phyloP scores from a whole-genome alignment of 2,888 invertebrate genomes.

The Idaea straminata region DNA sequence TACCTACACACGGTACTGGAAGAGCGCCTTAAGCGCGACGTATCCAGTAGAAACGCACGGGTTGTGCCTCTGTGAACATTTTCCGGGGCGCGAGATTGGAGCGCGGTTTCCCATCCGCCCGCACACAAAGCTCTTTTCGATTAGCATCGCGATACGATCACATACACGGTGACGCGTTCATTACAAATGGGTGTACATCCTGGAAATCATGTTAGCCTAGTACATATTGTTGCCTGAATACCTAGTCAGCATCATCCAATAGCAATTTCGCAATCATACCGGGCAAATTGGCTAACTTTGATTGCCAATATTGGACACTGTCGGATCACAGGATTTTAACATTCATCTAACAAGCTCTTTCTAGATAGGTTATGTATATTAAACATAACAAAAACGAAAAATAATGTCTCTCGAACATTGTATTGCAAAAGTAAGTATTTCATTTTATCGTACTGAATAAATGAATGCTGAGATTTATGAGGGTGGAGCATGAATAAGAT shows the following conservation, averaged over 20 bases:
- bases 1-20: too few relatives aligned
- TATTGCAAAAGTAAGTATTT: slow-evolving; percentile 1
- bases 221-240: slow-evolving; percentile 28
- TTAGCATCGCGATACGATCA: slow-evolving; percentile 62
- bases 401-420: neutral
- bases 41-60: slow-evolving; percentile 2
- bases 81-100: slow-evolving; percentile 56
- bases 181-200: slow-evolving; percentile 36
- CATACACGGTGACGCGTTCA: slow-evolving; percentile 31
- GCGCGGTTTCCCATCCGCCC: slow-evolving; percentile 63
- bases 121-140: slow-evolving; percentile 57
- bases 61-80: slow-evolving; percentile 40
- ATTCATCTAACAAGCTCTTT: neutral
- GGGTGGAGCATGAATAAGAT: neutral
- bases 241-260: slow-evolving; percentile 30
- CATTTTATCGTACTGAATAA: neutral
- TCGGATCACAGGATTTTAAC: neutral
- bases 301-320: too few relatives aligned
- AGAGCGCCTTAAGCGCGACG: neutral
- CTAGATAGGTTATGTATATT: too few relatives aligned
- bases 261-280: neutral
- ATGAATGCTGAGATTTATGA: neutral
- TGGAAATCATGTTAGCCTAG: slow-evolving; percentile 31
- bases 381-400: neutral
- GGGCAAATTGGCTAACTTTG: too few relatives aligned